phyloP scores from a whole-genome alignment of 2,113 vertebrate species.

The Macroglossus sobrinus region DNA sequence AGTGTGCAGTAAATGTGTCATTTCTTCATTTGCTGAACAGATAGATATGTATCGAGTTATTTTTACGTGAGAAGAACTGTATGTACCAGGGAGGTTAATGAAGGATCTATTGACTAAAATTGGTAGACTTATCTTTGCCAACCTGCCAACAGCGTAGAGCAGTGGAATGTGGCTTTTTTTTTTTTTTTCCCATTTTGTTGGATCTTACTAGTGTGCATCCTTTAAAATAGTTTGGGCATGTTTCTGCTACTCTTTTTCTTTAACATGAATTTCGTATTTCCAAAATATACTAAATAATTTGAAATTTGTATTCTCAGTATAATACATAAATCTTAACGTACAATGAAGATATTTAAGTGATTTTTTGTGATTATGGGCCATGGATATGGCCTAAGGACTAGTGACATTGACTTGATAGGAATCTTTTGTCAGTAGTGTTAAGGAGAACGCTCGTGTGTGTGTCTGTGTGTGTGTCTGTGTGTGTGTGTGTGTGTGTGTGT shows the following conservation, averaged over 20 bases:
- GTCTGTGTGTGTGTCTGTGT: neutral
- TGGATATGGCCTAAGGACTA: constrained; percentile 2
- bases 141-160: neutral
- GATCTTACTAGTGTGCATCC: neutral
- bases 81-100: neutral
- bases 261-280: neutral
- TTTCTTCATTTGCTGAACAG: constrained; percentile 17
- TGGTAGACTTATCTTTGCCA: neutral
- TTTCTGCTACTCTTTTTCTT: neutral
- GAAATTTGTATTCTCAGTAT: neutral
- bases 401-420: neutral
- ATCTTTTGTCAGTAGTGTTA: neutral
- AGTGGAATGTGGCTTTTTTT: neutral
- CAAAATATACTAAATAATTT: constrained; percentile 2
- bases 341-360: neutral
- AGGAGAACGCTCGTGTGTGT: neutral
- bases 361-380: neutral
- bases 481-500: neutral
- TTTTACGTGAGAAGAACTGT: neutral
- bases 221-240: neutral
- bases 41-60: neutral
- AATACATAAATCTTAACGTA: neutral
- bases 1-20: neutral
- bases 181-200: neutral
- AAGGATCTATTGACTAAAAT: neutral